Conservation (phyloP, 2,888 invertebrate genomes). For the Hypselothyrea guttata region DNA sequence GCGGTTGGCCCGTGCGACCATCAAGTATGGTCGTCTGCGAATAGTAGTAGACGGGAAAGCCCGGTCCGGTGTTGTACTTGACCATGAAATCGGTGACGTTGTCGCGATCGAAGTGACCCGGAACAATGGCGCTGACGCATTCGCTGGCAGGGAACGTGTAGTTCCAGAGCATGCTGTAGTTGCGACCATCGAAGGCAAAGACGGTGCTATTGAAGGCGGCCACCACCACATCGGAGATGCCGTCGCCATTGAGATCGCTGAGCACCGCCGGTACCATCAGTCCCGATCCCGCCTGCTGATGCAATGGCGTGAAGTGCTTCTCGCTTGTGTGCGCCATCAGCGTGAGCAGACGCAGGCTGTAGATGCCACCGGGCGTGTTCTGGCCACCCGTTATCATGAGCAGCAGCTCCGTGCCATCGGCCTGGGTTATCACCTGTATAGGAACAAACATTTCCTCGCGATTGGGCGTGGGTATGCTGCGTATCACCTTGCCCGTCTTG, state of each 20-base stretch:
- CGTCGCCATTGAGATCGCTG: slow-evolving; percentile 88
- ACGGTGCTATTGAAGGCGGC: slow-evolving; percentile 89
- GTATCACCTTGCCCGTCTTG: slow-evolving; percentile 86
- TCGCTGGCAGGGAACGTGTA: slow-evolving; percentile 86
- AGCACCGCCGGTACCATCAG: slow-evolving; percentile 87
- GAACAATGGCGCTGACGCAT: slow-evolving; percentile 89
- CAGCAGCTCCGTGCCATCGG: slow-evolving; percentile 85
- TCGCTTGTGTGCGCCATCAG: slow-evolving; percentile 83
- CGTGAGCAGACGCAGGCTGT: slow-evolving; percentile 85
- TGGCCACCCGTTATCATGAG: slow-evolving; percentile 90
- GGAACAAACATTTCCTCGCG: slow-evolving; percentile 88
- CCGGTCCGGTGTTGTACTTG: slow-evolving; percentile 86
- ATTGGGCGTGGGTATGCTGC: slow-evolving; percentile 86
- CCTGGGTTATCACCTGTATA: slow-evolving; percentile 86
- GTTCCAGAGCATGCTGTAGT: slow-evolving; percentile 88
- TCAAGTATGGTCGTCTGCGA: slow-evolving; percentile 84
- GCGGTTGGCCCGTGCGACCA: slow-evolving; percentile 78
- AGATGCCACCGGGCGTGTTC: slow-evolving; percentile 88
- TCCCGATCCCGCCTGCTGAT: slow-evolving; percentile 86
- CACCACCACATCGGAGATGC: slow-evolving; percentile 87
- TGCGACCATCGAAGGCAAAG: slow-evolving; percentile 88
- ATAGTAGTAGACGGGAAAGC: slow-evolving; percentile 89
- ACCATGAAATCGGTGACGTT: slow-evolving; percentile 90
- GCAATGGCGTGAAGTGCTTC: slow-evolving; percentile 84
- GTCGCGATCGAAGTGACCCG: slow-evolving; percentile 90